These are phyloP conservation scores for Anomalospiza imberbis DNA, from an alignment of 2,797 vertebrate genomes.

Conservation along the genomic window DNA sequence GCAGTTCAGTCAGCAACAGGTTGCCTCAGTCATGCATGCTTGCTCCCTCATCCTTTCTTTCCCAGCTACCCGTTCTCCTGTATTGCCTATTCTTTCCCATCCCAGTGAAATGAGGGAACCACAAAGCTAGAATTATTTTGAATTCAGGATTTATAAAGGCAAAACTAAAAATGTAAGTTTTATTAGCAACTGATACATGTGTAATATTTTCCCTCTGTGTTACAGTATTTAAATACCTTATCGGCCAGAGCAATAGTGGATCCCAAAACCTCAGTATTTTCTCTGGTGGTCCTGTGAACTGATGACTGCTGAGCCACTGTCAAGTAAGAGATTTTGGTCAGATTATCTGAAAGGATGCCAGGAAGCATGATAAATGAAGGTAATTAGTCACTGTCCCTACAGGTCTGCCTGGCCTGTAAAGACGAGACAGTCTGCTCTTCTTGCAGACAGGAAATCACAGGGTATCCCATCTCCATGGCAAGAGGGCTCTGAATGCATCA, in stretches of 20 bases:
- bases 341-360: constrained; percentile 77
- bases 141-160: background rate
- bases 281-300: background rate
- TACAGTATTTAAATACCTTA: background rate
- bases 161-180: background rate
- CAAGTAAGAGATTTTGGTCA: constrained; percentile 82
- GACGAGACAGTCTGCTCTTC: constrained; percentile 55
- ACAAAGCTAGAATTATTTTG: background rate
- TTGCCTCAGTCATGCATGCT: background rate
- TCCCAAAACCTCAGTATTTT: background rate
- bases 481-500: background rate
- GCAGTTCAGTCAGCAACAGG: background rate
- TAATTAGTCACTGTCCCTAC: constrained; percentile 86
- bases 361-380: constrained; percentile 84
- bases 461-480: background rate
- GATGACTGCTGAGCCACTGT: constrained; percentile 69
- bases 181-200: background rate
- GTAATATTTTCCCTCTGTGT: background rate
- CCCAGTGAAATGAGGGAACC: background rate
- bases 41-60: background rate
- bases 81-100: background rate
- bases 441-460: background rate
- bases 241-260: background rate
- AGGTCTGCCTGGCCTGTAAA: constrained; percentile 76
- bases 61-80: background rate